phyloP scores from a whole-genome alignment of 2,888 invertebrate species.

The Trissoscelio sp. region DNA sequence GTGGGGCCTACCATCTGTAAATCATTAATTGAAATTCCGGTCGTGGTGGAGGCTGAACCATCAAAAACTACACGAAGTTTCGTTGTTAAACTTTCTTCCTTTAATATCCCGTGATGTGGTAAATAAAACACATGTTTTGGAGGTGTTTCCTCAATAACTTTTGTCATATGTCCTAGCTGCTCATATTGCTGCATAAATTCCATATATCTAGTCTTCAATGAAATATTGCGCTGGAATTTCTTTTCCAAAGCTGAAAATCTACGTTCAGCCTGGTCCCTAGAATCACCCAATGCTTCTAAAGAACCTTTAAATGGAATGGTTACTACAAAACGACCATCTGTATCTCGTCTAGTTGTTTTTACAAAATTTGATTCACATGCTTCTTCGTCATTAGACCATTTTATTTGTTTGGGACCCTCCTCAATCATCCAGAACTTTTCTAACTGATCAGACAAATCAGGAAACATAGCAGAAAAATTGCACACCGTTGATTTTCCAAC shows the following conservation, averaged over 20 bases:
- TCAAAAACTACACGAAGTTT: slow-evolving; percentile 72
- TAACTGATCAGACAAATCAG: slow-evolving; percentile 8
- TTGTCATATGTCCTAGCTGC: slow-evolving; percentile 30
- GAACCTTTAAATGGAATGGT: slow-evolving; percentile 23
- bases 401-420: slow-evolving; percentile 1
- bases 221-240: slow-evolving; percentile 11
- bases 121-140: not conserved
- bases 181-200: slow-evolving; percentile 42
- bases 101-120: too few species aligned
- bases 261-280: slow-evolving; percentile 6
- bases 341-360: slow-evolving; percentile 4
- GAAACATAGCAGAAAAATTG: not conserved
- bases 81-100: not conserved
- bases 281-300: slow-evolving; percentile 18
- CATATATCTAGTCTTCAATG: not conserved
- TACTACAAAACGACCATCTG: slow-evolving; percentile 17
- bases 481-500: not conserved
- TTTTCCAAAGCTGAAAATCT: slow-evolving; percentile 19
- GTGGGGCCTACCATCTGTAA: slow-evolving; percentile 68
- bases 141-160: not conserved
- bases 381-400: slow-evolving; percentile 7
- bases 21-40: slow-evolving; percentile 72
- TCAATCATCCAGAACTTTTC: slow-evolving; percentile 32
- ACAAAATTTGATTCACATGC: slow-evolving; percentile 25
- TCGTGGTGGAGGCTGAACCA: slow-evolving; percentile 69